A percentile compares a stretch with the other conserved stretches of the same genome.
Conservation (phyloP, 2,113 vertebrate genomes). For the Haliaeetus leucogaster region DNA sequence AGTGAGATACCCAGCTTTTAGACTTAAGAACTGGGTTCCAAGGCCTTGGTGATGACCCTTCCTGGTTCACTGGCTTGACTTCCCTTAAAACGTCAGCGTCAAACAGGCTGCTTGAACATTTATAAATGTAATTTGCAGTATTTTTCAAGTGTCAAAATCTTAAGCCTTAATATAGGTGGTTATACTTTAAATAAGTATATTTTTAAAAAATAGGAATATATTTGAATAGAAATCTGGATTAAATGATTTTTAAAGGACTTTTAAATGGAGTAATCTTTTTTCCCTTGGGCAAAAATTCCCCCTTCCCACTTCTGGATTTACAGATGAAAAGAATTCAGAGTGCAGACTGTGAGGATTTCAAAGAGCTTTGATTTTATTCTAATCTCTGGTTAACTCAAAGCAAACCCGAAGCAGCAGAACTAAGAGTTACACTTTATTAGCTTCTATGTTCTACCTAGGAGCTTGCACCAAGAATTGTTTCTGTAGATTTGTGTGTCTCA, state of each 20-base stretch:
- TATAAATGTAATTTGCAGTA: neutral
- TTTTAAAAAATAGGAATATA: neutral
- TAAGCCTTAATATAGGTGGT: neutral
- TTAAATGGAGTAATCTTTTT: neutral
- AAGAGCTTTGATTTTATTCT: neutral
- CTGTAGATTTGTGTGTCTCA: neutral
- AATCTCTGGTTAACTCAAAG: neutral
- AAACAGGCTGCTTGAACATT: neutral
- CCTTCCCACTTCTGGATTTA: neutral
- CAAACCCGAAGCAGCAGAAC: neutral
- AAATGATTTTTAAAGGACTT: neutral
- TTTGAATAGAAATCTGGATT: neutral
- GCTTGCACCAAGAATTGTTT: neutral
- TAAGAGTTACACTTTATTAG: neutral
- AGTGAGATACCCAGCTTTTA: neutral
- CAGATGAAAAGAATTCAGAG: neutral
- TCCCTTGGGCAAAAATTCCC: neutral
- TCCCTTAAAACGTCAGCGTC: neutral
- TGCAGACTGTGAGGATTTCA: neutral
- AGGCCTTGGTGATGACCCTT: neutral
- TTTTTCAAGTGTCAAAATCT: neutral
- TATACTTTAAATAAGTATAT: neutral
- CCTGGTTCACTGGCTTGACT: neutral
- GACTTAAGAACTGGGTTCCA: neutral
- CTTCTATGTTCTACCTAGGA: neutral